phyloP scores from a whole-genome alignment of 2,113 vertebrate species.

The Ophiodon elongatus region DNA sequence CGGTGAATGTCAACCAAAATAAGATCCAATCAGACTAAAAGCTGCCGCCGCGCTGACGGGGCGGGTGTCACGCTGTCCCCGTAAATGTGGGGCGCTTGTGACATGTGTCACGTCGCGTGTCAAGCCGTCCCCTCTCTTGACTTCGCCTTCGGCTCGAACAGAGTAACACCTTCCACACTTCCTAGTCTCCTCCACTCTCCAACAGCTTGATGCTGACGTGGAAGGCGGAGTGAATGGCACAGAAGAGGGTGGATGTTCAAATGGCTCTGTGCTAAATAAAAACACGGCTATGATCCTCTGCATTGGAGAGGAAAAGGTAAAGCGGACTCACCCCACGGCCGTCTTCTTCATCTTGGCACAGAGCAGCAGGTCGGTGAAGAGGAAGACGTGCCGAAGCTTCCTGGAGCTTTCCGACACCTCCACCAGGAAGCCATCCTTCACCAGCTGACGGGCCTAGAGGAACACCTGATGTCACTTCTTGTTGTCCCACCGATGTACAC shows the following conservation, averaged over 20 bases:
- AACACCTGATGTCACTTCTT: constrained; percentile 38
- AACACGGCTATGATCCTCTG: neutral
- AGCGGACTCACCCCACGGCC: constrained; percentile 87
- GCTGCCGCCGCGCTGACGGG: constrained; percentile 17
- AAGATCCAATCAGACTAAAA: constrained; percentile 24
- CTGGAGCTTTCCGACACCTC: constrained; percentile 95
- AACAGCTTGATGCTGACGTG: neutral
- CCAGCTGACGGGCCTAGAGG: constrained; percentile 91
- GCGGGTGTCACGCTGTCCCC: constrained; percentile 8
- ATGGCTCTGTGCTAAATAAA: neutral
- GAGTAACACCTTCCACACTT: neutral
- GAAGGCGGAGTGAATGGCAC: neutral
- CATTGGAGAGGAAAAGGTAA: neutral
- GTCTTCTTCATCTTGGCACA: constrained; percentile 99
- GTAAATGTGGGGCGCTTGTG: constrained; percentile 39
- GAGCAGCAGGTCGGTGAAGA: constrained; percentile 97
- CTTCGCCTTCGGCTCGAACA: neutral
- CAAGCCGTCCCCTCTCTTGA: neutral
- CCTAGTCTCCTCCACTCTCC: neutral
- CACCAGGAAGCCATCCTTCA: constrained; percentile 98
- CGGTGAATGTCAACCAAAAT: constrained; percentile 46
- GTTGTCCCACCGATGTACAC: neutral
- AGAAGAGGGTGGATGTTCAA: neutral
- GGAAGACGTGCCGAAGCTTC: constrained; percentile 98
- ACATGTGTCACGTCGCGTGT: neutral